phyloP scores from a whole-genome alignment of 2,797 vertebrate species.

The Hylomyscus alleni region DNA sequence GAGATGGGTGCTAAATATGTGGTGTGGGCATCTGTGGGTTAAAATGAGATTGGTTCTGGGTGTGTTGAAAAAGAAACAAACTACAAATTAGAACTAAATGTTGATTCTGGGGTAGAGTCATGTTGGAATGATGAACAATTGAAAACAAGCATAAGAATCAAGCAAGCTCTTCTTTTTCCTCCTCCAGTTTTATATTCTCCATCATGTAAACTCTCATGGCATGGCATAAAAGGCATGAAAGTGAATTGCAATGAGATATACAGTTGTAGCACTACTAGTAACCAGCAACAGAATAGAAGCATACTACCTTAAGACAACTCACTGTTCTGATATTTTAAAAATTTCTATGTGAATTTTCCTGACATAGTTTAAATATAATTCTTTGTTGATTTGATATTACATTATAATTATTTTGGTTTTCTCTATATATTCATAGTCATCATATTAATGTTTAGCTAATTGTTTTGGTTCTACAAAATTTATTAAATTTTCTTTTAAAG shows the following conservation, averaged over 20 bases:
- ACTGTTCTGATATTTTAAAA: constrained; percentile 47
- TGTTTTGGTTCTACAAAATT: constrained; percentile 32
- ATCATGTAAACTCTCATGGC: background rate
- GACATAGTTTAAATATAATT: constrained; percentile 40
- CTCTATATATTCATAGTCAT: constrained; percentile 24
- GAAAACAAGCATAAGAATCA: background rate
- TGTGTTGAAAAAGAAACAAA: background rate
- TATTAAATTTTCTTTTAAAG: constrained; percentile 44
- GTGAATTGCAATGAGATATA: background rate
- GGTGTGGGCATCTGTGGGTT: background rate
- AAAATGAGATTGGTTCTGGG: background rate
- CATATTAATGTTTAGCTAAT: constrained; percentile 24
- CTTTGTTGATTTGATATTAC: constrained; percentile 56
- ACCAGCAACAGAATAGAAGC: background rate
- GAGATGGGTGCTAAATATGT: background rate
- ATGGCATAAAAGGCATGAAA: background rate
- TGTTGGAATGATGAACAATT: background rate
- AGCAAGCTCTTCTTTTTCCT: background rate
- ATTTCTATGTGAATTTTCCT: constrained; percentile 53
- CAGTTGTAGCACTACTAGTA: background rate
- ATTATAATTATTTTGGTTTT: constrained; percentile 42
- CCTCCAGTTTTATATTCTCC: background rate
- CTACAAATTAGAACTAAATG: background rate
- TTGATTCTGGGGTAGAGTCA: background rate
- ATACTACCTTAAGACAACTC: background rate